phyloP scores from a whole-genome alignment of 2,113 vertebrate species.

The Boleophthalmus pectinirostris region DNA sequence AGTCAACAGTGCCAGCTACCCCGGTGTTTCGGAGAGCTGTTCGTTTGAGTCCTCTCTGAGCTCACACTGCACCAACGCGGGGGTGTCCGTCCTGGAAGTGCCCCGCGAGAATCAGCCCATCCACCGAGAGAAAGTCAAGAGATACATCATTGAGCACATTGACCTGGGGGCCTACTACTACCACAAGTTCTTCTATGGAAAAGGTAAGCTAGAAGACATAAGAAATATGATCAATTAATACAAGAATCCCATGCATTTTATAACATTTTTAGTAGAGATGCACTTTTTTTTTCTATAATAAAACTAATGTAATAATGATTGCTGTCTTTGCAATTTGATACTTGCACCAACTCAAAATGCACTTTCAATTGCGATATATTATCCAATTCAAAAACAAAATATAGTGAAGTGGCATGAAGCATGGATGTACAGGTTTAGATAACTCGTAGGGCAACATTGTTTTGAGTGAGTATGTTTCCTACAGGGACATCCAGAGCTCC shows the following conservation, averaged over 20 bases:
- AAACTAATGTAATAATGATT: too few relatives aligned
- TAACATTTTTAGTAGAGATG: too few relatives aligned
- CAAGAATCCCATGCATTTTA: too few relatives aligned
- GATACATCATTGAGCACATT: conserved; percentile 97
- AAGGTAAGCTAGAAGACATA: conserved; percentile 85
- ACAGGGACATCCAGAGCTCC: conserved; percentile 27
- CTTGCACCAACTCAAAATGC: too few relatives aligned
- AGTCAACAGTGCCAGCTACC: conserved; percentile 84
- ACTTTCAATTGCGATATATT: too few relatives aligned
- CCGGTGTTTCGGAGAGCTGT: conserved; percentile 85
- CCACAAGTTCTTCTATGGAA: conserved; percentile 95
- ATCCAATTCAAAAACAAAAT: neutral
- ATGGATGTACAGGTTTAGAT: conserved; percentile 18
- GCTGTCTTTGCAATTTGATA: too few relatives aligned
- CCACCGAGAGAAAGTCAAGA: conserved; percentile 95
- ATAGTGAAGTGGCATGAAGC: conserved; percentile 7
- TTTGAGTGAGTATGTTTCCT: conserved; percentile 14
- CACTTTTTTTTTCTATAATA: too few relatives aligned
- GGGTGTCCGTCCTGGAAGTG: conserved; percentile 94
- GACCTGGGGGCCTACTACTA: conserved; percentile 98
- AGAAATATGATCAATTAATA: too few relatives aligned
- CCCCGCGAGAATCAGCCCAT: conserved; percentile 93
- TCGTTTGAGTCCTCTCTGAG: conserved; percentile 95
- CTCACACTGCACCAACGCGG: conserved; percentile 97
- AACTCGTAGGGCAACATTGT: conserved; percentile 22